Conservation (phyloP, 2,113 vertebrate genomes). For the Seriola dumerili region DNA sequence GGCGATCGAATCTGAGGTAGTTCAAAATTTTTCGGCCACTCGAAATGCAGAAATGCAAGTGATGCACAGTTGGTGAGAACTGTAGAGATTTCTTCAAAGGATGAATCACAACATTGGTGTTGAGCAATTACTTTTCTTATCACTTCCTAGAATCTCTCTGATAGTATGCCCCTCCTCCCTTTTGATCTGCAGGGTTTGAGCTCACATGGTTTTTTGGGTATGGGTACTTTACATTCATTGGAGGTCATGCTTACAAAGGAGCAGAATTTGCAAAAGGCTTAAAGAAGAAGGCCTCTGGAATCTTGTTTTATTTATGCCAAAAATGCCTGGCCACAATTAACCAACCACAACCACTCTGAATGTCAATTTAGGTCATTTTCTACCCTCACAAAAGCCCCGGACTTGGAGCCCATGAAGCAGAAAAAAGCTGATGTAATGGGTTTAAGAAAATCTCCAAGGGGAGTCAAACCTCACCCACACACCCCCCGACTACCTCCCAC, state of each 20-base stretch:
- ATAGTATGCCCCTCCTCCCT: fast-evolving
- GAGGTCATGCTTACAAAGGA: conserved; percentile 25
- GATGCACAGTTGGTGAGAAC: conserved; percentile 13
- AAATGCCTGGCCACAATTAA: conserved; percentile 73
- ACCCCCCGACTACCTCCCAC: conserved; percentile 16
- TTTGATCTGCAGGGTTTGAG: conserved; percentile 18
- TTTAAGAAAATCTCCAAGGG: conserved; percentile 85
- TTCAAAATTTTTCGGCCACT: conserved; percentile 7
- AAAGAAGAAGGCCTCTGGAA: conserved; percentile 55
- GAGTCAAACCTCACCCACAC: conserved; percentile 74
- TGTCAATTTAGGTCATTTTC: conserved; percentile 86
- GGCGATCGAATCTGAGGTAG: conserved; percentile 9
- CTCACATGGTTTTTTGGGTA: conserved; percentile 14
- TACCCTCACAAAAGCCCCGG: conserved; percentile 78
- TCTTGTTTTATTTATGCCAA: conserved; percentile 72
- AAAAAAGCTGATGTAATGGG: conserved; percentile 86
- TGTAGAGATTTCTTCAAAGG: conserved; percentile 29
- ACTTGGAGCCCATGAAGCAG: conserved; percentile 80
- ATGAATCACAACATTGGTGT: conserved; percentile 30
- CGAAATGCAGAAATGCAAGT: background rate
- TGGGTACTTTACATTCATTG: conserved; percentile 36
- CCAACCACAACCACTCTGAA: conserved; percentile 71
- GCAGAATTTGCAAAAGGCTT: conserved; percentile 29
- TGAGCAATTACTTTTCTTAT: conserved; percentile 28
- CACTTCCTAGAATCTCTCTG: background rate